Percentiles rank a stretch among this genome's conserved stretches.
phyloP scores from a whole-genome alignment of 2,797 vertebrate genomes.

The Arremon brunneinucha region DNA sequence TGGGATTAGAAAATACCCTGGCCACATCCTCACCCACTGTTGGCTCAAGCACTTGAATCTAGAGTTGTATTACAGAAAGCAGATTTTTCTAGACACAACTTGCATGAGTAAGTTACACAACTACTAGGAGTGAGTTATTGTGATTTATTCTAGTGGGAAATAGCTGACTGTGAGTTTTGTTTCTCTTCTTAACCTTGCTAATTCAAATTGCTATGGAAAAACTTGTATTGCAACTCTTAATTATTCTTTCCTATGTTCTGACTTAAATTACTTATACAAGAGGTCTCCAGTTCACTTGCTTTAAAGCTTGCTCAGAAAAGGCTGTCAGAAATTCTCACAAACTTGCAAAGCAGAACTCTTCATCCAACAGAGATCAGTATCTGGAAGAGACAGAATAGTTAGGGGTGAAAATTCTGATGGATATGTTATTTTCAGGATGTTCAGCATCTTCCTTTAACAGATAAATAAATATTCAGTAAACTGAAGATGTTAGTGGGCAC shows the following conservation, averaged over 20 bases:
- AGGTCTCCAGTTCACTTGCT: background rate
- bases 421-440: background rate
- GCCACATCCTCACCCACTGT: rapidly evolving
- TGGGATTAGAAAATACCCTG: background rate
- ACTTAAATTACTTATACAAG: background rate
- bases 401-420: background rate
- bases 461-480: background rate
- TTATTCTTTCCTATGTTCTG: background rate
- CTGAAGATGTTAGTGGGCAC: background rate
- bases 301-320: background rate
- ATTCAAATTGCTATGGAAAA: background rate
- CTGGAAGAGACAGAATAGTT: background rate
- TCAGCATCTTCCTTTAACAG: background rate
- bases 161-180: background rate
- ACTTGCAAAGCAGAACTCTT: background rate
- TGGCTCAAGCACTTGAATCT: background rate
- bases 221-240: background rate
- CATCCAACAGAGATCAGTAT: background rate
- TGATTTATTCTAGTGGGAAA: background rate
- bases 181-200: background rate
- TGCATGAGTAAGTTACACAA: background rate
- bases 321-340: background rate
- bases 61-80: background rate
- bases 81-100: background rate
- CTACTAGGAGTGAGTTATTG: background rate